Evolutionary conservation across 1,140 invertebrate genomes (phyloP).

Genomic region (Drosophila trapezifrons): DNA sequence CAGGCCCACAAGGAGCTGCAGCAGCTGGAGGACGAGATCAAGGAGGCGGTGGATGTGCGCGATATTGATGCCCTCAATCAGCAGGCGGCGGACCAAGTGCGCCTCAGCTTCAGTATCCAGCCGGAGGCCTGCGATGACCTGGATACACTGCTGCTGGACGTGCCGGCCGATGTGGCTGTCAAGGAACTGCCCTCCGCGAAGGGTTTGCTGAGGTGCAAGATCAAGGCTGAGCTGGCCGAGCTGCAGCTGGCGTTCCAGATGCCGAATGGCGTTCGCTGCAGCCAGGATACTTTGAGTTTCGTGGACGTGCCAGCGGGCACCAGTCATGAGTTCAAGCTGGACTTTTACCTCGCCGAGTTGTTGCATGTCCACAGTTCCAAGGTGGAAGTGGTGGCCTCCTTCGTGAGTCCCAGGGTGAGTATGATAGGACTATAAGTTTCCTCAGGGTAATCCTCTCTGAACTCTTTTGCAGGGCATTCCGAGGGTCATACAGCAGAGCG

Average conservation of each 20-base stretch:
- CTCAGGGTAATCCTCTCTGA: not conserved
- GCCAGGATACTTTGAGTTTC: constrained; percentile 65
- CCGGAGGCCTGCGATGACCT: constrained; percentile 55
- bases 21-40: constrained; percentile 82
- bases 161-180: constrained; percentile 73
- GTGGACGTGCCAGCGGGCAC: constrained; percentile 60
- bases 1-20: constrained; percentile 78
- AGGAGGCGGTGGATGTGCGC: constrained; percentile 74
- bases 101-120: constrained; percentile 64
- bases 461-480: constrained; percentile 65
- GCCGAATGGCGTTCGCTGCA: constrained; percentile 63
- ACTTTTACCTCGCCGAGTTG: constrained; percentile 73
- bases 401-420: constrained; percentile 67
- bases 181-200: constrained; percentile 71
- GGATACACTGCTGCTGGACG: constrained; percentile 69
- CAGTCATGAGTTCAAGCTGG: constrained; percentile 49
- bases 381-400: constrained; percentile 70
- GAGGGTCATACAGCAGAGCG: constrained; percentile 64
- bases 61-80: constrained; percentile 76
- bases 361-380: constrained; percentile 64
- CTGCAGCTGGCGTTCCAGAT: constrained; percentile 67
- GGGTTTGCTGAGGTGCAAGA: constrained; percentile 57
- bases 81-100: constrained; percentile 73
- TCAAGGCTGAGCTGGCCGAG: constrained; percentile 65
- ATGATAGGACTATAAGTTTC: not conserved